Base-by-base conservation (phyloP, 2,888 invertebrate species). In the Antheraea assamensis region DNA sequence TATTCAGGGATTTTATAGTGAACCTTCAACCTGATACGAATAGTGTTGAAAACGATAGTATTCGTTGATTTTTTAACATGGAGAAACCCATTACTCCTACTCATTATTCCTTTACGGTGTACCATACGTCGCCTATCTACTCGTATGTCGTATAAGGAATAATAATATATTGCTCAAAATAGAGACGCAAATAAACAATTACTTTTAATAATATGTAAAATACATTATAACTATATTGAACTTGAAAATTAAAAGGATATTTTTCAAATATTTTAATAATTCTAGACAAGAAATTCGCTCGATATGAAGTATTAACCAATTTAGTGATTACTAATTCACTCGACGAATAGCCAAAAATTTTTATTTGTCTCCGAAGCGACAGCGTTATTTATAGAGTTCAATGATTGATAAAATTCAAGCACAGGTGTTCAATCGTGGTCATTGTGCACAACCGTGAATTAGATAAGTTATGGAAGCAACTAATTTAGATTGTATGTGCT, bases 371-470 rank as follows among this genome's bases (percentile, higher is more conserved):
- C 13, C 42, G 42, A 42, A 42, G 13, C 42, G 42, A 42, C 42
- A 10, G 24, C 17, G 15, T 30, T 30, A 64, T 64, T 30, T 61
- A 27, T 15, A 30, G 30, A 27, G 10, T 64, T 64, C 17, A 64
- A 64, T 64, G 19, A 17, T 64, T 64, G 61, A 64, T 64, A 64
- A 64, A 64, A 64, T 64, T 64, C 61, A 64, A 17, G 30, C 4
- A 30, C 27, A 64, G 17, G 17, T 64, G 61, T 5, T 27, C 30
- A 30, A 15, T 58, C 10, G 13, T n/a, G 58, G 17, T 64, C 30
- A 30, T 30, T 30, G 17, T 27, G 2, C 13, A 58, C 58, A 58
- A 2, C 13, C n/a, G 21, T 64, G 17, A 15, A 27, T 15, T 27
- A 58, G 24, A 58, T 58, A 64, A 27, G 13, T 64, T 27, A 64